phyloP scores from a whole-genome alignment of 2,888 invertebrate species.

The Drosophila algonquin region DNA sequence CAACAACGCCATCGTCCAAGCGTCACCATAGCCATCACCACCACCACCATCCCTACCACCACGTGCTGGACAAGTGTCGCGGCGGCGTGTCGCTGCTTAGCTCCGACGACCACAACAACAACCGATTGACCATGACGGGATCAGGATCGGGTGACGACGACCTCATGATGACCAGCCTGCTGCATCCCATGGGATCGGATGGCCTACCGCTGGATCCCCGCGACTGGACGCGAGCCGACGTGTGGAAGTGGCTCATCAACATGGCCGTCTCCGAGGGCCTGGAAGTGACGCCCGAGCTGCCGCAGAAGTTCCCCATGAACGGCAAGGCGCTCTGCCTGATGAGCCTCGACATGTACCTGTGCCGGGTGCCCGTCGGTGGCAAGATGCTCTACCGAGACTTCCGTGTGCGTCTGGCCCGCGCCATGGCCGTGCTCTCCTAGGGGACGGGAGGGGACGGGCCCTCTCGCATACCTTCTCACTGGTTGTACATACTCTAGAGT shows the following conservation, averaged over 20 bases:
- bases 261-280: slow-evolving; percentile 86
- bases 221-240: slow-evolving; percentile 89
- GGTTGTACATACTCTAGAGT: slow-evolving; percentile 62
- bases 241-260: slow-evolving; percentile 87
- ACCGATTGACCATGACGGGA: slow-evolving; percentile 24
- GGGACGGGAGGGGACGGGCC: not conserved
- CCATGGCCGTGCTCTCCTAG: slow-evolving; percentile 85
- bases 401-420: slow-evolving; percentile 88
- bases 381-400: slow-evolving; percentile 89
- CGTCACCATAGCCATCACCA: slow-evolving; percentile 69
- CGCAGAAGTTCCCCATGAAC: slow-evolving; percentile 90
- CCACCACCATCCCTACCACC: slow-evolving; percentile 70
- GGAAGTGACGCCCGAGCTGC: slow-evolving; percentile 82
- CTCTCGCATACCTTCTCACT: slow-evolving; percentile 17
- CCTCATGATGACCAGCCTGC: slow-evolving; percentile 35
- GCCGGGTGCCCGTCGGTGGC: slow-evolving; percentile 88
- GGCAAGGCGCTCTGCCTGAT: slow-evolving; percentile 92
- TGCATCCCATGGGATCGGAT: slow-evolving; percentile 78
- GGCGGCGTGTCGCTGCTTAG: slow-evolving; percentile 53
- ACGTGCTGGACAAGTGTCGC: slow-evolving; percentile 66
- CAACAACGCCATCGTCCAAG: slow-evolving; percentile 43
- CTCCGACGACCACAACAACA: slow-evolving; percentile 60
- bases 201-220: slow-evolving; percentile 87
- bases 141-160: slow-evolving; percentile 14
- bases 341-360: slow-evolving; percentile 90